These are phyloP conservation scores for Drosophila rubida DNA, from an alignment of 2,888 invertebrate species.

Conservation along the genomic window DNA sequence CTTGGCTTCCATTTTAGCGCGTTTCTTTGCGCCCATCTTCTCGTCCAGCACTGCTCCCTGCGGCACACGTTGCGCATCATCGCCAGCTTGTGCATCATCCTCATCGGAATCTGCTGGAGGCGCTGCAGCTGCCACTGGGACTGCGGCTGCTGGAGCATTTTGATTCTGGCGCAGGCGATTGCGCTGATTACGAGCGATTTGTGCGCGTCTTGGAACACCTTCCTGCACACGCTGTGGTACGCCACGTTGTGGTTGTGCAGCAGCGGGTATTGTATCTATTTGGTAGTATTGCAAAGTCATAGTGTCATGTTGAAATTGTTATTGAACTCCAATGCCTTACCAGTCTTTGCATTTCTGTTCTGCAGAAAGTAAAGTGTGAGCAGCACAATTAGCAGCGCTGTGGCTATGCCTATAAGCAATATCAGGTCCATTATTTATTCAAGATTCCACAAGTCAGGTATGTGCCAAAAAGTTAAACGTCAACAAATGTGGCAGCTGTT, in stretches of 20 bases:
- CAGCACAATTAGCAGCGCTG: constrained; percentile 83
- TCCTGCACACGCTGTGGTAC: constrained; percentile 84
- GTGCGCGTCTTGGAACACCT: constrained; percentile 89
- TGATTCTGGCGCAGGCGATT: constrained; percentile 82
- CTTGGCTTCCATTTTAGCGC: constrained; percentile 97
- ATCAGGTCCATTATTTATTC: constrained; percentile 84
- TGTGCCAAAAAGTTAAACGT: constrained; percentile 69
- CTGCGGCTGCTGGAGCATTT: constrained; percentile 84
- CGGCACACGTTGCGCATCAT: constrained; percentile 59
- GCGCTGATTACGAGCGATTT: constrained; percentile 90
- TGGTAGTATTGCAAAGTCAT: constrained; percentile 2
- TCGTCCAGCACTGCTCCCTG: constrained; percentile 86
- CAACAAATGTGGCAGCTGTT: constrained; percentile 72
- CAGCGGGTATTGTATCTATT: constrained; percentile 61
- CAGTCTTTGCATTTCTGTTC: constrained; percentile 60
- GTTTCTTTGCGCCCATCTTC: constrained; percentile 97
- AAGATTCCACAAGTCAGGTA: constrained; percentile 27
- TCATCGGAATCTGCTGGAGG: constrained; percentile 85
- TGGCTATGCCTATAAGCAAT: constrained; percentile 85
- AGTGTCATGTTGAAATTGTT: background rate
- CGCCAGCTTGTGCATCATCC: constrained; percentile 69
- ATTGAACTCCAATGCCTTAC: constrained; percentile 30
- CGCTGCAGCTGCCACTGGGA: constrained; percentile 77
- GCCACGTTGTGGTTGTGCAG: constrained; percentile 73
- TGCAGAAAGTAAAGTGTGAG: constrained; percentile 83